Conservation (phyloP, 2,113 vertebrate genomes). For the Phalacrocorax pelagicus region DNA sequence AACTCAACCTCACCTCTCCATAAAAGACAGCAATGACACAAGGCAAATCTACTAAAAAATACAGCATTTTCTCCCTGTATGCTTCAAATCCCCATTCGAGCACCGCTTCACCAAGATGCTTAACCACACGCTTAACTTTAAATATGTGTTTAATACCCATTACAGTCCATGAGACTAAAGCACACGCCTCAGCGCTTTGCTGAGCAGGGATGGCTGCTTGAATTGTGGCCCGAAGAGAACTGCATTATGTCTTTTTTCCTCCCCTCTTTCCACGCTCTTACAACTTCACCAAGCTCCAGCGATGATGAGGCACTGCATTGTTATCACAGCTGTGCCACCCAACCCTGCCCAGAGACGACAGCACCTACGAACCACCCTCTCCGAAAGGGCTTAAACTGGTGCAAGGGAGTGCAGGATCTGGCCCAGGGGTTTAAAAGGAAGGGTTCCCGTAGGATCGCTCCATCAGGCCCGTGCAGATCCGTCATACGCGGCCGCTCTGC, state of each 20-base stretch:
- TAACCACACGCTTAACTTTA: background rate
- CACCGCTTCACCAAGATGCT: background rate
- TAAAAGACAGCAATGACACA: background rate
- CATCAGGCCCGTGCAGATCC: background rate
- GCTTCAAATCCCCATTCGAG: background rate
- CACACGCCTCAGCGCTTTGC: background rate
- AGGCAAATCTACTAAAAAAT: background rate
- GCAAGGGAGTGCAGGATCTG: background rate
- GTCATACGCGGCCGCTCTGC: background rate
- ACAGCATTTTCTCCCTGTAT: background rate
- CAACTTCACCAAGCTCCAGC: background rate
- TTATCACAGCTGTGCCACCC: accelerated
- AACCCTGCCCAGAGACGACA: background rate
- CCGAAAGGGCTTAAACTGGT: background rate
- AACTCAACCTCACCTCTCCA: background rate
- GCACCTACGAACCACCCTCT: background rate
- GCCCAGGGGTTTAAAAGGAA: background rate
- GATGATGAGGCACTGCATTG: accelerated
- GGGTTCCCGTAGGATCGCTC: background rate
- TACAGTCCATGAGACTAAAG: background rate
- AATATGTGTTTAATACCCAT: conserved; percentile 14
- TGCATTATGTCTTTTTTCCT: background rate
- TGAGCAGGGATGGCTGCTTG: background rate
- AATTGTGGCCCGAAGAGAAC: background rate
- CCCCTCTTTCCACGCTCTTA: background rate